These are phyloP conservation scores for Capromys pilorides DNA, from an alignment of 2,797 vertebrate genomes.

Conservation along the genomic window DNA sequence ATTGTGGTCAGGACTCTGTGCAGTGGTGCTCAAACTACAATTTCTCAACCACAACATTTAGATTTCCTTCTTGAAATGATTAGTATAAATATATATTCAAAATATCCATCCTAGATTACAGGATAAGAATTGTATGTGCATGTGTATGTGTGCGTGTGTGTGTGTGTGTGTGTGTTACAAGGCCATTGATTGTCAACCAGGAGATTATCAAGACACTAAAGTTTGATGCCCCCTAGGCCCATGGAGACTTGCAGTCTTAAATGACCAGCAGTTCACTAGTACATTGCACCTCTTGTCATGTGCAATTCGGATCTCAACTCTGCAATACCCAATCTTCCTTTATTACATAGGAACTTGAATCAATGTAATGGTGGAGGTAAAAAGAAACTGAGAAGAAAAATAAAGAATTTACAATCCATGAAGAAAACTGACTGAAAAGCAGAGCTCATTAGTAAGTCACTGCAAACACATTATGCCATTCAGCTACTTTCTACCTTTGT, in stretches of 20 bases:
- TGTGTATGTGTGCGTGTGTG: not conserved
- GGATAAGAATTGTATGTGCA: not conserved
- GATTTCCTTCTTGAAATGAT: not conserved
- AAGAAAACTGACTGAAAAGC: not conserved
- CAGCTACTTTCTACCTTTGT: not conserved
- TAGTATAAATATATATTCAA: constrained; percentile 1
- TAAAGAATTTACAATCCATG: constrained; percentile 29
- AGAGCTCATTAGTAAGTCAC: not conserved
- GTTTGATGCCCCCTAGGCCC: not conserved
- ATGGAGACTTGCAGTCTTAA: not conserved
- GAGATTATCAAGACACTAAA: not conserved
- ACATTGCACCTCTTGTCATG: not conserved
- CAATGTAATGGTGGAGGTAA: not conserved
- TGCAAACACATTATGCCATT: not conserved
- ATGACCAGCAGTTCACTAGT: not conserved
- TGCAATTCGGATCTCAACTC: not conserved
- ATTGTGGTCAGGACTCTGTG: not conserved
- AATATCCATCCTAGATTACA: not conserved
- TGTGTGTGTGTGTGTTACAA: not conserved
- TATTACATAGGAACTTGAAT: not conserved
- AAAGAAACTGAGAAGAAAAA: constrained; percentile 36
- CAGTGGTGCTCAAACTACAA: not conserved
- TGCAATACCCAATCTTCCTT: not conserved
- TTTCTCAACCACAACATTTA: not conserved
- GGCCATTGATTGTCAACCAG: not conserved